Conservation (phyloP, 2,888 invertebrate genomes). For the Apamea crenata region DNA sequence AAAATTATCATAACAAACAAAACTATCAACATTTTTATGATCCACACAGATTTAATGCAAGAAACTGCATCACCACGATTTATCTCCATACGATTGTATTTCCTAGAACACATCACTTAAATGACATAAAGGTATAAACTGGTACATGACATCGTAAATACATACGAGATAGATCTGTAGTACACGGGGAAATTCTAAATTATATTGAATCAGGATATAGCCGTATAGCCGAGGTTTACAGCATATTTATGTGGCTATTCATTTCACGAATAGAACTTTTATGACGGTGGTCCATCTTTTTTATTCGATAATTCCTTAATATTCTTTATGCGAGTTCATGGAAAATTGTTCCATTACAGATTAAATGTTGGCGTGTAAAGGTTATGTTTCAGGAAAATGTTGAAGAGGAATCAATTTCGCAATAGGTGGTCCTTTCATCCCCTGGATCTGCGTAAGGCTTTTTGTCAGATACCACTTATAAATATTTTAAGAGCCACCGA, state of each 20-base stretch:
- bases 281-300: slow-evolving; percentile 56
- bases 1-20: slow-evolving; percentile 65
- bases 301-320: slow-evolving; percentile 62
- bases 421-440: background rate
- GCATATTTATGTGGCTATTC: slow-evolving; percentile 72
- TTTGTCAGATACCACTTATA: background rate
- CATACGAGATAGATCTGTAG: slow-evolving; percentile 70
- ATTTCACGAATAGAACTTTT: slow-evolving; percentile 72
- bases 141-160: slow-evolving; percentile 75
- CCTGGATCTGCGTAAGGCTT: background rate
- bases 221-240: slow-evolving; percentile 73
- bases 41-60: slow-evolving; percentile 54
- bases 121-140: slow-evolving; percentile 64
- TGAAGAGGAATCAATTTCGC: slow-evolving; percentile 4
- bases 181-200: slow-evolving; percentile 64
- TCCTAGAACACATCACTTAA: slow-evolving; percentile 64
- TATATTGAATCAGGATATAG: slow-evolving; percentile 76
- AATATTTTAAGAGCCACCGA: background rate
- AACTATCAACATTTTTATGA: slow-evolving; percentile 65
- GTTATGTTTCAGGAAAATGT: slow-evolving; percentile 14
- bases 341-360: slow-evolving; percentile 55
- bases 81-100: slow-evolving; percentile 65
- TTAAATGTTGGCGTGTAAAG: slow-evolving; percentile 29
- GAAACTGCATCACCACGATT: slow-evolving; percentile 53
- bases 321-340: slow-evolving; percentile 53